Base-by-base conservation (phyloP, 2,113 vertebrate genomes). In the Toxostoma redivivum region DNA sequence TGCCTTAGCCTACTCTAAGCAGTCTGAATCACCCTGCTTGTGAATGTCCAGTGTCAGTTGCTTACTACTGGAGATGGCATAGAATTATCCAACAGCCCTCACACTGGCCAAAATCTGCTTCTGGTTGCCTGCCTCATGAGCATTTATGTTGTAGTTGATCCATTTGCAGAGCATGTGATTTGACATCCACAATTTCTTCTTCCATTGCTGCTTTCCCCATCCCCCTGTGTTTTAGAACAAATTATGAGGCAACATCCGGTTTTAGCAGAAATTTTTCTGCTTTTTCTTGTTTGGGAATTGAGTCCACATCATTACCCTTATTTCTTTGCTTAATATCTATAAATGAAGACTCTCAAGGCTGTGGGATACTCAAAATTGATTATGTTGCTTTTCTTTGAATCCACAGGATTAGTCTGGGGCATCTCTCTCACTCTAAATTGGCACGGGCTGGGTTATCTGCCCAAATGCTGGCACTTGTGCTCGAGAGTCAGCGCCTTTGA, bases 401-500 rank as follows among this genome's bases (percentile, higher is more conserved):
- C 44, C 31, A 51, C 4, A 0, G 57, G 40, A 86, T 92, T 93
- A 90, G 64, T 81, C 35, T 88, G 76, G 51, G 51, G 22, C 67
- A 86, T 88, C 96, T 76, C 90, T 84, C 82, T 92, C 56, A 37
- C 57, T 40, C 92, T 78, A 78, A 81, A 64, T 64, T 93, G 88
- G 93, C 93, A 95, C 1, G 1, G 90, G 64, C 61, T 90, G 11
- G 12, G 56, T 90, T 93, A 74, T 96, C 71, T 95, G 71, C 74
- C 47, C 62, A 1, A 94, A 77, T 42, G 47, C 71, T 94, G 95
- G 92, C 92, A 66, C 82, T 94, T 83, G 51, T 81, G 62, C 67
- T 94, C 1, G 6, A 96, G 90, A 94, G 93, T 96, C 92, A 95
- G 90, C 0, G 51, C 76, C 82, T 96, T 94, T 93, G 90, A 96